Evolutionary conservation across 2,113 vertebrate genomes (phyloP), one percentile per base, ranked within the genome.

Genomic region (Eubucco bourcierii): DNA sequence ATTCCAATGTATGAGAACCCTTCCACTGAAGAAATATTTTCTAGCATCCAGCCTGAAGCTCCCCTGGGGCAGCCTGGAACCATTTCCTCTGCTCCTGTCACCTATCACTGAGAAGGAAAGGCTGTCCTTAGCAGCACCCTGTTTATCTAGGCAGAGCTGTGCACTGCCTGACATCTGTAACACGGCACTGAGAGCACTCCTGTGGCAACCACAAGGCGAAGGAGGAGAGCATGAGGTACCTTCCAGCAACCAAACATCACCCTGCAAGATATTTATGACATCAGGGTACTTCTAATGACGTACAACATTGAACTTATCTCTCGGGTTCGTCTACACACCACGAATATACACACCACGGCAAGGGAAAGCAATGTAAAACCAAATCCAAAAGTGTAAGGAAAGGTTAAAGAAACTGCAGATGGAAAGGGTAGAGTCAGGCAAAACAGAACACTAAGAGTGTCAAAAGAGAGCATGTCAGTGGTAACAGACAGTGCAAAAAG

Each of bases 191-290:
- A 74, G 18, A 27, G 24, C 52, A 84, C 46, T 76, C 23, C 75
- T 93, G 86, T 75, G 56, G 81, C 67, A 95, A 95, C 68, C 80
- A 68, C 41, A 86, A 81, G 7, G 34, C 27, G 74, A 75, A 52
- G 72, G 72, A 47, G 65, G 34, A 31, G 9, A 87, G 47, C 23
- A 66, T 8, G 52, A 76, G 52, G 66, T 46, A 79, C n/a, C 14
- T 47, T 20, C 82, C 28, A 84, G 73, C 44, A 82, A 70, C 25
- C 19, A 80, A 87, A 39, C 27, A 68, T 41, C n/a, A 52, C 9
- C 71, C 65, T 59, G 37, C 33, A 82, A 94, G 60, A 28, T 34
- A 39, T 13, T 34, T 19, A 11, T 1, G 2, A 66, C 80, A 75
- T 20, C 37, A 25, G 8, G 78, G 41, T 5, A 59, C 25, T 78